Conservation (phyloP, 1,140 invertebrate genomes). For the Formica exsecta region DNA sequence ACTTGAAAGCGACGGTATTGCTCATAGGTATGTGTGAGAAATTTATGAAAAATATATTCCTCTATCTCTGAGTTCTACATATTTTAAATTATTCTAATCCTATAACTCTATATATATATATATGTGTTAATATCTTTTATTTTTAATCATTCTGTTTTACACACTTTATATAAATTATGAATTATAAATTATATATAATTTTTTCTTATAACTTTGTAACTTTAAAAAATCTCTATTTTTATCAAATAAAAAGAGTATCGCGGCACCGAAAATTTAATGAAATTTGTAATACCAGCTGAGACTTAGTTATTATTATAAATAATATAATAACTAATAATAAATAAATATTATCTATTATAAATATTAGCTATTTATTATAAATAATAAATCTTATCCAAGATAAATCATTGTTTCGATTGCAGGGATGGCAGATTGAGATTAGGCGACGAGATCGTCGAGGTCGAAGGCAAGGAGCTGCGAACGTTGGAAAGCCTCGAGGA, state of each 20-base stretch:
- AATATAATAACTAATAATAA: too few species aligned
- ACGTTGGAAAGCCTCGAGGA: slow-evolving; percentile 90
- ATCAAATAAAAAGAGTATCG: too few species aligned
- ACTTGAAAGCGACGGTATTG: slow-evolving; percentile 92
- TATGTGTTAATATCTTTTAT: background rate
- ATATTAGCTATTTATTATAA: background rate
- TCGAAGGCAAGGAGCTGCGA: slow-evolving; percentile 93
- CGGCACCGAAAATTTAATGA: background rate
- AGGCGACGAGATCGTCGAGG: slow-evolving; percentile 95
- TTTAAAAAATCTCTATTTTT: too few species aligned
- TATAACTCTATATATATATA: background rate
- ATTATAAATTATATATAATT: too few species aligned
- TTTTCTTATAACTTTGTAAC: background rate
- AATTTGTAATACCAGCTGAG: background rate
- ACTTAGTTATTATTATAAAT: too few species aligned
- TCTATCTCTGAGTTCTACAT: background rate
- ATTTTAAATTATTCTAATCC: background rate
- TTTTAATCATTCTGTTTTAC: background rate
- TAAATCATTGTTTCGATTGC: slow-evolving; percentile 65
- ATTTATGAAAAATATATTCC: background rate
- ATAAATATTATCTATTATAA: too few species aligned
- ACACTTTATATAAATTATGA: too few species aligned
- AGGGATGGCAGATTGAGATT: slow-evolving; percentile 93
- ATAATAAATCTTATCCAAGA: background rate
- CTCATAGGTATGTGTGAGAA: slow-evolving; percentile 89